Evolutionary conservation across 2,113 vertebrate species (phyloP).

Genomic region (Sinocyclocheilus grahami): DNA sequence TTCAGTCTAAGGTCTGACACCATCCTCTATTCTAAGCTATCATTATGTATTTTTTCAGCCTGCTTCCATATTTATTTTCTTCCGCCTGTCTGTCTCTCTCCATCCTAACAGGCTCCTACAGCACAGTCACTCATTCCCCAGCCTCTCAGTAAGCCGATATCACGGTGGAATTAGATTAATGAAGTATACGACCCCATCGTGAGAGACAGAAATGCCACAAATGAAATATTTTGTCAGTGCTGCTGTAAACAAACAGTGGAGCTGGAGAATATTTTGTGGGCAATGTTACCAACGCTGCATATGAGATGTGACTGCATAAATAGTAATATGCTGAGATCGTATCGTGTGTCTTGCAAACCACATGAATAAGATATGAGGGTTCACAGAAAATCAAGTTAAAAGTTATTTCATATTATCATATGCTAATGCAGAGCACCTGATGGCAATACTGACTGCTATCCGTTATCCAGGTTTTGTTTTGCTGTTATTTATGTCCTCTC

Average conservation of each 20-base stretch:
- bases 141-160: not conserved
- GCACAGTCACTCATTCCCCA: not conserved
- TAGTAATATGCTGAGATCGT: constrained; percentile 1
- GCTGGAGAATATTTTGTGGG: not conserved
- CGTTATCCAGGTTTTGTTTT: not conserved
- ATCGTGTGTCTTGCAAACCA: constrained; percentile 16
- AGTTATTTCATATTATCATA: constrained; percentile 36
- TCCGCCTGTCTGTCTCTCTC: not conserved
- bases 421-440: constrained; percentile 21
- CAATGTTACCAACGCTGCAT: not conserved
- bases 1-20: not conserved
- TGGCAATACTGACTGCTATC: not conserved
- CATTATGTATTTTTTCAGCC: not conserved
- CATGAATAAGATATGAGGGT: constrained; percentile 36
- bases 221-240: constrained; percentile 12
- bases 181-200: constrained; percentile 13
- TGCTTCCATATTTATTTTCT: not conserved
- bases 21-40: not conserved
- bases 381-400: constrained; percentile 14
- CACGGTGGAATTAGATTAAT: constrained; percentile 6
- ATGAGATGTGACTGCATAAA: constrained; percentile 27
- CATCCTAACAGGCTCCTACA: not conserved
- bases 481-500: not conserved
- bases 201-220: not conserved
- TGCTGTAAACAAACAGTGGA: not conserved